Base-by-base conservation (phyloP, 1,140 invertebrate species). In the Cyrtorhinus lividipennis region DNA sequence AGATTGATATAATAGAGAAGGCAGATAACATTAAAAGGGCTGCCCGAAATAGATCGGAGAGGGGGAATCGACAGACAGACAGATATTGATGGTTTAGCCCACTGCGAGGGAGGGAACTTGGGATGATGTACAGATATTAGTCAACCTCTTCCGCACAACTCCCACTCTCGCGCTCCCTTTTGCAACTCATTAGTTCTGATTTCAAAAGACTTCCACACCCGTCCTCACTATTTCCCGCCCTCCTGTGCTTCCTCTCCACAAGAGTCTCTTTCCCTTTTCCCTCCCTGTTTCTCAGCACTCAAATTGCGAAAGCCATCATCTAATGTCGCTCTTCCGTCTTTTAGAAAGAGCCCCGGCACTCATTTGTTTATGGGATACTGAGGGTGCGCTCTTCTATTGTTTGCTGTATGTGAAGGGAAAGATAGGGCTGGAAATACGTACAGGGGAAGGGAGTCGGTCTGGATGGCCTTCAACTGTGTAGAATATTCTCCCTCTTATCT, bases 181-280 rank as follows among this genome's bases (percentile, higher is more conserved):
- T 53, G 48, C 48, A 53, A 53, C 48, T 53, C 48, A 53, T 53
- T 53, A 53, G 48, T 53, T 53, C 48, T 15, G 48, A 53, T 53
- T 53, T 53, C 48, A 53, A 53, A 22, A 53, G 48, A 5, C 8
- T 10, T 10, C 38, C 8, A 8, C n/a, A 44, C 38, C 38, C 8
- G 8, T n/a, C 38, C 38, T 44, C 38, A 44, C n/a, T n/a, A 44
- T 44, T n/a, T n/a, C n/a, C 38, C n/a, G 8, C 8, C 38, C 38
- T 44, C n/a, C 8, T 8, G 38, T 10, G n/a, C 38, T 10, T 44
- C 38, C 38, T n/a, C 8, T 44, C 38, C 38, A 44, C n/a, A 10
- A 44, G 38, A n/a, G 38, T 44, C 8, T 44, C 38, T 44, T 44
- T 44, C 8, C n/a, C 38, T 44, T 44, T 44, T 44, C 38, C 38